Evolutionary conservation across 1,140 invertebrate species (phyloP).

Genomic region (Drosophila ficusphila): DNA sequence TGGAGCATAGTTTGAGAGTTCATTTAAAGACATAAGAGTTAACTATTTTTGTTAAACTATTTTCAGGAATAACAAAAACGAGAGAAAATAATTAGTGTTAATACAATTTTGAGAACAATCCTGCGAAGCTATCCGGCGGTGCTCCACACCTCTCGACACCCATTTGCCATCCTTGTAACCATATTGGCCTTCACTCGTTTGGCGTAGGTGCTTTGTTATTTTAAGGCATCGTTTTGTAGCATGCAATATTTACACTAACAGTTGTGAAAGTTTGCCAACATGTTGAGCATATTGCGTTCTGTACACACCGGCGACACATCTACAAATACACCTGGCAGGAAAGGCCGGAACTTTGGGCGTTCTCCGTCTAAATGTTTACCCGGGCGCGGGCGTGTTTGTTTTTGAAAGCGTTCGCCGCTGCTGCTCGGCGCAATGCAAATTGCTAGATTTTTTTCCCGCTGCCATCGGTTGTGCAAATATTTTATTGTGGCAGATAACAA

Average conservation of each 20-base stretch:
- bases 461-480: neutral
- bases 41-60: no score
- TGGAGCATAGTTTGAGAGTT: no score
- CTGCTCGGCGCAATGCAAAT: constrained; percentile 30
- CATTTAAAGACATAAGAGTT: no score
- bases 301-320: constrained; percentile 41
- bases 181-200: constrained; percentile 2
- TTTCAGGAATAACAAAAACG: neutral
- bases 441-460: constrained; percentile 15
- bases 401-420: constrained; percentile 20
- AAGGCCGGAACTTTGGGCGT: constrained; percentile 15
- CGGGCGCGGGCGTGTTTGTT: constrained; percentile 31
- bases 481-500: neutral
- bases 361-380: constrained; percentile 42
- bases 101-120: neutral
- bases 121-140: constrained; percentile 2
- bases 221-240: constrained; percentile 53
- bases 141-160: neutral
- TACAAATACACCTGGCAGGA: constrained; percentile 22
- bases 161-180: neutral
- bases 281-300: constrained; percentile 69
- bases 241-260: constrained; percentile 61
- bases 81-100: neutral
- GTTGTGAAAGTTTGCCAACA: constrained; percentile 67
- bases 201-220: constrained; percentile 42